Conservation (phyloP, 2,113 vertebrate genomes). For the Gasterosteus nipponicus region DNA sequence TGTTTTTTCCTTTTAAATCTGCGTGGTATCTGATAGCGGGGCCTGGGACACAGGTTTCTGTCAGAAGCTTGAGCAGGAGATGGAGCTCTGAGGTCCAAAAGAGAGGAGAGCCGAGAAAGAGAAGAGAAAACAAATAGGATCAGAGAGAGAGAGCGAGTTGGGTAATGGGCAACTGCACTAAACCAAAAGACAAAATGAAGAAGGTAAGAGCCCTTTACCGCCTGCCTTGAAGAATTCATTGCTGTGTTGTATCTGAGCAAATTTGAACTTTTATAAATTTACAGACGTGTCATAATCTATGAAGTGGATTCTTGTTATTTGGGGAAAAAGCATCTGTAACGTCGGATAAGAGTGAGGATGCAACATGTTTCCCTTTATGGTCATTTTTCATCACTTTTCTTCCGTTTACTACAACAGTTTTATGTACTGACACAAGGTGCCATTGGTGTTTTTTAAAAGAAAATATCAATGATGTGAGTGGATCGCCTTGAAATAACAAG, state of each 20-base stretch:
- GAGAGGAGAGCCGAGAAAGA: not conserved
- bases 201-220: constrained; percentile 73
- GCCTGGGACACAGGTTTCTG: constrained; percentile 22
- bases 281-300: no score
- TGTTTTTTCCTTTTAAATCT: not conserved
- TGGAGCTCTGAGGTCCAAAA: constrained; percentile 12
- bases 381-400: not conserved
- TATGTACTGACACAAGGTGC: constrained; percentile 1
- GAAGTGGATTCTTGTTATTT: not conserved
- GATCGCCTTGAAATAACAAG: constrained; percentile 31
- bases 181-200: constrained; percentile 69
- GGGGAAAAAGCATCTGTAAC: not conserved
- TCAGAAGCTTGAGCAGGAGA: not conserved
- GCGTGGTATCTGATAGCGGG: constrained; percentile 1
- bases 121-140: not conserved
- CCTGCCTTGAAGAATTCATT: not conserved
- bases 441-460: constrained; percentile 4
- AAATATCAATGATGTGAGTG: constrained; percentile 15
- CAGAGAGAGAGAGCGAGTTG: not conserved
- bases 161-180: constrained; percentile 81
- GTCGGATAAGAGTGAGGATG: not conserved
- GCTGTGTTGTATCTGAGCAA: not conserved
- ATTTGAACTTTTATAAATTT: not conserved
- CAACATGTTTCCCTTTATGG: not conserved
- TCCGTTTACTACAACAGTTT: not conserved